Evolutionary conservation across 2,797 vertebrate species (phyloP), one percentile per base, ranked within the genome.

Genomic region (Myoxocephalus aenaeus): DNA sequence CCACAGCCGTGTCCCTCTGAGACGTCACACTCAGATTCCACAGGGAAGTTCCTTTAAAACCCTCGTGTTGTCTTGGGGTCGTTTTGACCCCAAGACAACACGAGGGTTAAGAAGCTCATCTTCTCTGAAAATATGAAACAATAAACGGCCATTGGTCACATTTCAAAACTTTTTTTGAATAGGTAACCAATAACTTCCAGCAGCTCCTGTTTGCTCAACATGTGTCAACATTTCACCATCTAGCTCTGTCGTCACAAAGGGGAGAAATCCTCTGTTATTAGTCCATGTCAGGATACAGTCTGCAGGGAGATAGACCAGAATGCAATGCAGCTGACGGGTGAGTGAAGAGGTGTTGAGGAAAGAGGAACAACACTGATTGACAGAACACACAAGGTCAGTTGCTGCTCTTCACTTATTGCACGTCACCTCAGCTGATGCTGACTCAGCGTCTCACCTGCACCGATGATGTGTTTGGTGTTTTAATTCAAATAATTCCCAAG

Each of bases 201-300:
- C 27, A 18, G 54, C 54, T 57, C 54, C 53, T 57, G 54, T 57
- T 56, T 57, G 54, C 54, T 18, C 25, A 20, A 57, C 54, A 58
- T 20, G 27, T 18, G 29, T 58, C 5, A 58, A 32, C 46, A 2
- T 48, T 20, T 20, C 18, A 48, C 18, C 56, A 34, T 57, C 9
- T 32, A 29, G 27, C 27, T 7, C 7, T 57, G 54, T 15, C 5
- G 15, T 29, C 0, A 57, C 25, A 7, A 5, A 34, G 13, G 20
- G 20, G 48, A 50, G 48, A n/a, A 10, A 32, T 32, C 42, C 18
- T 34, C 34, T 32, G 29, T 32, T 4, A 32, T 32, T 32, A 4
- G 29, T 48, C 46, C 17, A 20, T 20, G 18, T 20, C 14, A 58
- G 17, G 3, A 10, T 20, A 11, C 17, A 20, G 29, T 34, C 6